Evolutionary conservation across 1,140 invertebrate species (phyloP), one percentile per base, ranked within the genome.

Genomic region (Tribolium madens): DNA sequence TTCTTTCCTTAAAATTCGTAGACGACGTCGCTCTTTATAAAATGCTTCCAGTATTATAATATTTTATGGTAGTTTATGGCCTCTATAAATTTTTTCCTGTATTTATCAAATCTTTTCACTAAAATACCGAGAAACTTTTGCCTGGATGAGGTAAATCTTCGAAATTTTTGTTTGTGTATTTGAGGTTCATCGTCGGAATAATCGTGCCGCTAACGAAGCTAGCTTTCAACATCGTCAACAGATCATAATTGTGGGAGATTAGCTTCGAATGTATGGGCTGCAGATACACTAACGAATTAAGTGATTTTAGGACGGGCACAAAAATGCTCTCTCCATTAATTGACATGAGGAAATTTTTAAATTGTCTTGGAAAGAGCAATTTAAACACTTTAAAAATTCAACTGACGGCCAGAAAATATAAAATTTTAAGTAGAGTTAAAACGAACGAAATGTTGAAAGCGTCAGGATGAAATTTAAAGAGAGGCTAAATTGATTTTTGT

Each of bases 21-120:
- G 15, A 50, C 15, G 13, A n/a, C 47, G 15, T 57, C 52, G 10
- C 52, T 57, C 52, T 57, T 57, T 21, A 57, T 57, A 21, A 18
- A 15, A 57, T 57, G 52, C 21, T 57, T 57, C 21, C 52, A 17
- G 21, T 57, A 57, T 57, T 57, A 57, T 57, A 57, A 57, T 57
- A 57, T 57, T 57, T 57, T 17, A 57, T n/a, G 17, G 52, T 2
- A 18, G 52, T 57, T 57, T 57, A 57, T 57, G 17, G 17, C 52
- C 14, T 21, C 17, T 21, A 57, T 57, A 57, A 57, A 50, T 21
- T 57, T 57, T 57, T 57, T 57, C 17, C 10, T 18, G 7, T n/a
- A 57, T 57, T 57, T 57, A 57, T 57, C 52, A 57, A 57, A 57
- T 26, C 15, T 57, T 21, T 57, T 57, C 52, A 26, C 52, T 21